Base-by-base conservation (phyloP, 2,888 invertebrate genomes). In the Euplagia quadripunctaria region DNA sequence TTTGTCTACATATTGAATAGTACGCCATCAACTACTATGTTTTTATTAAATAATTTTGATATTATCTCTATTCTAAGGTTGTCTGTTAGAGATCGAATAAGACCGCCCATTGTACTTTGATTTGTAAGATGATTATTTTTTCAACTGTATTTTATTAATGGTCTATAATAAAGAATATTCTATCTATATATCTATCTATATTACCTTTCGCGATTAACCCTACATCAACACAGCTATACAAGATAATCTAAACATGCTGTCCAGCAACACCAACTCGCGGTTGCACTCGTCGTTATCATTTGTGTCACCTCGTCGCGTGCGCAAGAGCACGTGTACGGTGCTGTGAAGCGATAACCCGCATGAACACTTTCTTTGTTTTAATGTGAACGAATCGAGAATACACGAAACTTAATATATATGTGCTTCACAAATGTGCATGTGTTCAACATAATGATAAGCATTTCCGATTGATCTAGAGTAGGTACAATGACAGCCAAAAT, bases 281-380 rank as follows among this genome's bases (percentile, higher is more conserved):
- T 43, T 9, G 8, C n/a, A 11, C 9, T 4, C 0, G 58, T 4
- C 83, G 65, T 85, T 88, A 77, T 85, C 82, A 86, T 79, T 49
- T 68, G 42, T 55, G 61, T 68, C 52, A 51, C 42, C 20, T 46
- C 46, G 77, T 86, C 83, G 86, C 85, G 85, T 87, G 89, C 88
- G 84, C 86, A 51, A 11, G 78, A 78, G 87, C 89, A 88, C 88
- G 89, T 89, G 88, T 79, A 79, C 61, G 71, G 78, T 80, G 80
- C 83, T 80, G 82, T 85, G 82, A 77, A 79, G 71, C 75, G 82
- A 85, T 84, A 85, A 82, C 81, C 84, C 77, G 82, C 85, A 79
- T 83, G 80, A 82, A 80, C 86, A 90, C 90, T 92, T 91, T 91
- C 91, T 87, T 91, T 88, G 88, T 88, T 88, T 82, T 73, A 81